phyloP scores from a whole-genome alignment of 2,797 vertebrate species.

The Varecia variegata region DNA sequence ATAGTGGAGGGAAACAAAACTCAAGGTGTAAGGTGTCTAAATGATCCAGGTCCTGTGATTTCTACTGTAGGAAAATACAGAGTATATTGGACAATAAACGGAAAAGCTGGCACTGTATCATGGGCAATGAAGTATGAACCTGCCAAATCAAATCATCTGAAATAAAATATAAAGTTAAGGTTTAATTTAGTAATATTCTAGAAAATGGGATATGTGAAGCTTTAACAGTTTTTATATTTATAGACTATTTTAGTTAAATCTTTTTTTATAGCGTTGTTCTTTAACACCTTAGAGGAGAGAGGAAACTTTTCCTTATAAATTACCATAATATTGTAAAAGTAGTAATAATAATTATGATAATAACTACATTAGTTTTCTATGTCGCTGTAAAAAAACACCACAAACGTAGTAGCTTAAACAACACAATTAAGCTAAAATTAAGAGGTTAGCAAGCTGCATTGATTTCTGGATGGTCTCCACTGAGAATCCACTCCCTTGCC shows the following conservation, averaged over 20 bases:
- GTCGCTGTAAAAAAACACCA: background rate
- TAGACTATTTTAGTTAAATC: constrained; percentile 1
- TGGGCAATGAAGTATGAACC: background rate
- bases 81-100: background rate
- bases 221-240: constrained; percentile 31
- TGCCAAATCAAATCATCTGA: background rate
- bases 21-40: background rate
- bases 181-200: constrained; percentile 1
- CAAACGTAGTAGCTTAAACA: background rate
- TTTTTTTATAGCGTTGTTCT: background rate
- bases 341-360: constrained; percentile 3
- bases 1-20: constrained; percentile 31
- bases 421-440: background rate
- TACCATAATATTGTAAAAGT: background rate
- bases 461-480: background rate
- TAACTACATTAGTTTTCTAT: background rate
- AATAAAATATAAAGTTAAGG: background rate
- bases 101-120: background rate
- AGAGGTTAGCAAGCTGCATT: background rate
- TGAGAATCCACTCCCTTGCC: background rate
- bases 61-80: background rate
- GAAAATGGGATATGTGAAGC: background rate
- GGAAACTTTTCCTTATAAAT: background rate
- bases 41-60: background rate
- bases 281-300: constrained; percentile 10